Evolutionary conservation across 2,888 invertebrate species (phyloP).

Genomic region (Choristoneura rosaceana): DNA sequence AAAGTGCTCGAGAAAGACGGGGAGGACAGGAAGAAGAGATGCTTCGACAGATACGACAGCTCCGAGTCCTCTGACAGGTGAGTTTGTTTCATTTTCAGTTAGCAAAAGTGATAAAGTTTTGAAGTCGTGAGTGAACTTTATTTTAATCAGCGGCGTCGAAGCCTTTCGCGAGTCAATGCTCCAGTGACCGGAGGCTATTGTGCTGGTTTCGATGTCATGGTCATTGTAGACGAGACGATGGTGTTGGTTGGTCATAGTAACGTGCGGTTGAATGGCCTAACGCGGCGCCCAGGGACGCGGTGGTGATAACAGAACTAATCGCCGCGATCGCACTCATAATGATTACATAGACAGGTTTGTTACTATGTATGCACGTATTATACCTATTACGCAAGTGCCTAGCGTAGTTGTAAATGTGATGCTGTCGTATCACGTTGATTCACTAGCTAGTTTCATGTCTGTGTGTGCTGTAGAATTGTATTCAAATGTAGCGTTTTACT

Average conservation of each 20-base stretch:
- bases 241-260: slow-evolving; percentile 49
- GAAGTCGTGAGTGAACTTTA: slow-evolving; percentile 41
- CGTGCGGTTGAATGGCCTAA: slow-evolving; percentile 78
- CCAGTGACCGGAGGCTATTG: slow-evolving; percentile 82
- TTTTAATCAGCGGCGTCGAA: slow-evolving; percentile 66
- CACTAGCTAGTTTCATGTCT: slow-evolving; percentile 2
- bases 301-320: slow-evolving; percentile 35
- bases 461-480: background rate
- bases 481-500: background rate
- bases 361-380: slow-evolving; percentile 40
- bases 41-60: slow-evolving; percentile 96
- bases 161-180: slow-evolving; percentile 77
- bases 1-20: slow-evolving; percentile 67
- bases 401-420: slow-evolving; percentile 32
- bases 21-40: slow-evolving; percentile 92
- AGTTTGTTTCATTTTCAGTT: slow-evolving; percentile 65
- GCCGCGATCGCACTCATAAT: slow-evolving; percentile 37
- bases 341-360: slow-evolving; percentile 42
- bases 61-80: slow-evolving; percentile 97
- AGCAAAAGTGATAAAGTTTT: slow-evolving; percentile 47
- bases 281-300: slow-evolving; percentile 51
- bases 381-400: slow-evolving; percentile 34
- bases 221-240: slow-evolving; percentile 74
- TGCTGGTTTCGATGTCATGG: slow-evolving; percentile 81
- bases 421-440: slow-evolving; percentile 13